phyloP scores from a whole-genome alignment of 2,888 invertebrate genomes.

The Toxonevra muliebris region DNA sequence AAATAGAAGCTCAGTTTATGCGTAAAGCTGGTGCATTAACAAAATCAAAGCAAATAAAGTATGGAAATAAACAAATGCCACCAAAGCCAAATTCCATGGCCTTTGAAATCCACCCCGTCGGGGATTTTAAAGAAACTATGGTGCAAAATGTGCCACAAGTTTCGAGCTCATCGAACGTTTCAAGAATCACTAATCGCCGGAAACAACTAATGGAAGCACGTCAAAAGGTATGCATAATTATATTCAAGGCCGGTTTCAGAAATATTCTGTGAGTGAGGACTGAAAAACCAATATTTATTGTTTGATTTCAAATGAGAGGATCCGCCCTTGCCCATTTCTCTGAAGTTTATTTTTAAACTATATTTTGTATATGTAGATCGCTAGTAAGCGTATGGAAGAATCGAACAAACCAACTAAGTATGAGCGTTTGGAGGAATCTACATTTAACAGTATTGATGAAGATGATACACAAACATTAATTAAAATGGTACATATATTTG shows the following conservation, averaged over 20 bases:
- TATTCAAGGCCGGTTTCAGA: too few relatives aligned
- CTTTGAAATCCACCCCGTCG: slow-evolving; percentile 37
- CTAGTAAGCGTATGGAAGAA: neutral
- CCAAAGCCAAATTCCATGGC: slow-evolving; percentile 36
- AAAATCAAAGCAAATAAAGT: slow-evolving; percentile 37
- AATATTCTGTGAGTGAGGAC: too few relatives aligned
- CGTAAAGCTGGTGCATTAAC: slow-evolving; percentile 42
- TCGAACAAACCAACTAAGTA: neutral
- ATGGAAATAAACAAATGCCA: slow-evolving; percentile 34
- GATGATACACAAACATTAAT: neutral
- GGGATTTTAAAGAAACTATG: neutral
- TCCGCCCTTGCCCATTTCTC: too few relatives aligned
- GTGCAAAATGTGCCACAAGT: slow-evolving; percentile 12
- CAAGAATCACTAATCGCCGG: slow-evolving; percentile 23
- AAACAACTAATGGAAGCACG: slow-evolving; percentile 41
- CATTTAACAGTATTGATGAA: neutral
- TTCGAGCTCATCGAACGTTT: slow-evolving; percentile 14
- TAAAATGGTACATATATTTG: neutral
- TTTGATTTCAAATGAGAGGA: too few relatives aligned
- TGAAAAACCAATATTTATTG: too few relatives aligned
- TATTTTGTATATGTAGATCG: neutral
- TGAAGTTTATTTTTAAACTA: neutral
- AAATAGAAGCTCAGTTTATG: slow-evolving; percentile 35
- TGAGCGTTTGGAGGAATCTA: neutral
- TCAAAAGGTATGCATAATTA: slow-evolving; percentile 37